A percentile compares a stretch with the other conserved stretches of the same genome.
These are phyloP conservation scores for Pseudochaenichthys georgianus DNA, from an alignment of 2,797 vertebrate species.

Conservation along the genomic window DNA sequence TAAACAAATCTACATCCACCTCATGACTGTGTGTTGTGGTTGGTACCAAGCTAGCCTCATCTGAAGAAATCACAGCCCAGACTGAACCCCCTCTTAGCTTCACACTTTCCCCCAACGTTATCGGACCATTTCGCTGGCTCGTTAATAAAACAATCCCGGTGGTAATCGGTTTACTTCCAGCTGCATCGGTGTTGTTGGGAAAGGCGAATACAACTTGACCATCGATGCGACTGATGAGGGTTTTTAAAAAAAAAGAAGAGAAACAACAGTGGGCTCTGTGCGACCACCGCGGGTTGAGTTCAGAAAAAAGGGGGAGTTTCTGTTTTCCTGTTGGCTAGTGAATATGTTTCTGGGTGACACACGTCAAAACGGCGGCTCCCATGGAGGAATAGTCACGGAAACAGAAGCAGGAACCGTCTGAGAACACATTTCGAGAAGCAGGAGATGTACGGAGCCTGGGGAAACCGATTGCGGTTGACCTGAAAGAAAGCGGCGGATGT, in stretches of 20 bases:
- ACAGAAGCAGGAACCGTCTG: background rate
- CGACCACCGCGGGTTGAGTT: constrained; percentile 30
- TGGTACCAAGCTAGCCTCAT: constrained; percentile 29
- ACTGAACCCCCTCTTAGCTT: constrained; percentile 16
- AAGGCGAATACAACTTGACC: background rate
- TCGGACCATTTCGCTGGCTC: constrained; percentile 54
- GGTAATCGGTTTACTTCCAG: constrained; percentile 32
- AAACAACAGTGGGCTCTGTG: constrained; percentile 3
- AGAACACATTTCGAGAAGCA: background rate
- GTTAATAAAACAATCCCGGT: background rate
- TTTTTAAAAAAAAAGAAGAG: background rate
- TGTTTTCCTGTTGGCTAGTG: constrained; percentile 45
- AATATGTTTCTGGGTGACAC: constrained; percentile 14
- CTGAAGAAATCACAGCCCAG: constrained; percentile 18
- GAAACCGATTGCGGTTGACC: constrained; percentile 25
- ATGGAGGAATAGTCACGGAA: constrained; percentile 11
- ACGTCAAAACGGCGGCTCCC: constrained; percentile 43
- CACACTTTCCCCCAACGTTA: constrained; percentile 49
- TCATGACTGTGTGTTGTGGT: constrained; percentile 47
- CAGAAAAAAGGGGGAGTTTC: constrained; percentile 17
- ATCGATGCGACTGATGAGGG: background rate
- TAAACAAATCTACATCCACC: constrained; percentile 44
- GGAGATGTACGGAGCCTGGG: background rate
- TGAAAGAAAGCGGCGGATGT: constrained; percentile 60
- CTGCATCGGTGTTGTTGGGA: constrained; percentile 29